A percentile compares a stretch with the other conserved stretches of the same genome.
phyloP scores from a whole-genome alignment of 2,113 vertebrate genomes.

The Cavia aperea region DNA sequence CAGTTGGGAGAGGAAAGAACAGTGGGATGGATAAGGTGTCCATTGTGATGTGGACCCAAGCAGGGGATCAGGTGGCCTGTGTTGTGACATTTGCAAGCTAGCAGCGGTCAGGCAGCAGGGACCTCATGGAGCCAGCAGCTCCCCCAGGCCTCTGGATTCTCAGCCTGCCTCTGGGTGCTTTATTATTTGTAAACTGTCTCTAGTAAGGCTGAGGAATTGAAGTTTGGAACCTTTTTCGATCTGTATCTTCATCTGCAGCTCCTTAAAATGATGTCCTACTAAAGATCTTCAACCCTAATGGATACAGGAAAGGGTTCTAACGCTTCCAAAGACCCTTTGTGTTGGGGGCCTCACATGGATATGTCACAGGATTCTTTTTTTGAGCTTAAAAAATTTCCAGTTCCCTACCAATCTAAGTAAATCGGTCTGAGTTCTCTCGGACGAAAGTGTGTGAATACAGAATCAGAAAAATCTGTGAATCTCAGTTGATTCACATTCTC shows the following conservation, averaged over 20 bases:
- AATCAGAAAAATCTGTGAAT: neutral
- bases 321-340: neutral
- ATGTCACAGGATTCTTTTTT: neutral
- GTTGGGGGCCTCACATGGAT: neutral
- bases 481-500: constrained; percentile 1
- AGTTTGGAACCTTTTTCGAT: neutral
- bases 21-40: neutral
- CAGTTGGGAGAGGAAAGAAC: neutral
- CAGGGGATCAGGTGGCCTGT: neutral
- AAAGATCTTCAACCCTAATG: neutral
- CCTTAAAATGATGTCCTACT: neutral
- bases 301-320: neutral
- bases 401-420: neutral
- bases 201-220: neutral
- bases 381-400: neutral
- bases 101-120: neutral
- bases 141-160: neutral
- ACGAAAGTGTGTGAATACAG: neutral
- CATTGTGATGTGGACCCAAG: neutral
- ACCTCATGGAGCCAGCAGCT: neutral
- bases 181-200: neutral
- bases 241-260: neutral
- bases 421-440: neutral
- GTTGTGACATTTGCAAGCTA: neutral
- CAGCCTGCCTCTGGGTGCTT: neutral